Conservation (phyloP, 2,888 invertebrate species). For the Pollenia labialis region DNA sequence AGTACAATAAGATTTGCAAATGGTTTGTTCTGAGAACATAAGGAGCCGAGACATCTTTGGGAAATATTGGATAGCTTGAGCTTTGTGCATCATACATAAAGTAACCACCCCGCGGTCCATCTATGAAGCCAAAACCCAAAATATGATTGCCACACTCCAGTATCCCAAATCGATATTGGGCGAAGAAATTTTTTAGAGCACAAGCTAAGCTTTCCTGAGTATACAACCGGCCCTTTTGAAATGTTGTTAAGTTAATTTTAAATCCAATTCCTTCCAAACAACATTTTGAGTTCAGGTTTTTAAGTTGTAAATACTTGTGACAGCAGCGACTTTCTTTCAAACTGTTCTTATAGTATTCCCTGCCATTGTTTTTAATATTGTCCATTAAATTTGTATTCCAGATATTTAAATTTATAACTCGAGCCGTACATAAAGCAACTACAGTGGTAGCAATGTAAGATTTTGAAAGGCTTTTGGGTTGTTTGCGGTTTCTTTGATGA, state of each 20-base stretch:
- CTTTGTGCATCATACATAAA: slow-evolving; percentile 89
- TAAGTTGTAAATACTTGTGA: slow-evolving; percentile 10
- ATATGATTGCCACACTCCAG: slow-evolving; percentile 85
- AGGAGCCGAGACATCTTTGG: slow-evolving; percentile 85
- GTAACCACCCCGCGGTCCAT: slow-evolving; percentile 84
- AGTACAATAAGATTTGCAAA: slow-evolving; percentile 87
- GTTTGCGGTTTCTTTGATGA: slow-evolving; percentile 75
- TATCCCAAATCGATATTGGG: slow-evolving; percentile 85
- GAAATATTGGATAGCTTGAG: slow-evolving; percentile 86
- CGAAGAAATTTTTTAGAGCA: slow-evolving; percentile 86
- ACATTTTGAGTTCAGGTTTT: slow-evolving; percentile 9
- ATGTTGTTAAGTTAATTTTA: slow-evolving; percentile 85
- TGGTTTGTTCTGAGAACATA: slow-evolving; percentile 87
- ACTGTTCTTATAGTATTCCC: slow-evolving; percentile 79
- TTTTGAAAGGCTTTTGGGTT: neutral
- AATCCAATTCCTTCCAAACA: slow-evolving; percentile 86
- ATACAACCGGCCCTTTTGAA: slow-evolving; percentile 87
- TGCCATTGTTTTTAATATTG: slow-evolving; percentile 86
- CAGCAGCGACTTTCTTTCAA: neutral
- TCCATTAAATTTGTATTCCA: slow-evolving; percentile 88
- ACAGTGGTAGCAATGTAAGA: slow-evolving; percentile 83
- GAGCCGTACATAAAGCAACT: slow-evolving; percentile 45
- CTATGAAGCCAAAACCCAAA: slow-evolving; percentile 85
- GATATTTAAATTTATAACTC: slow-evolving; percentile 86
- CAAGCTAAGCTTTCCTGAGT: slow-evolving; percentile 87